A percentile compares a stretch with the other conserved stretches of the same genome.
These are phyloP conservation scores for Ciona savignyi DNA, from an alignment of 23 tunicate species.

Conservation along the genomic window DNA sequence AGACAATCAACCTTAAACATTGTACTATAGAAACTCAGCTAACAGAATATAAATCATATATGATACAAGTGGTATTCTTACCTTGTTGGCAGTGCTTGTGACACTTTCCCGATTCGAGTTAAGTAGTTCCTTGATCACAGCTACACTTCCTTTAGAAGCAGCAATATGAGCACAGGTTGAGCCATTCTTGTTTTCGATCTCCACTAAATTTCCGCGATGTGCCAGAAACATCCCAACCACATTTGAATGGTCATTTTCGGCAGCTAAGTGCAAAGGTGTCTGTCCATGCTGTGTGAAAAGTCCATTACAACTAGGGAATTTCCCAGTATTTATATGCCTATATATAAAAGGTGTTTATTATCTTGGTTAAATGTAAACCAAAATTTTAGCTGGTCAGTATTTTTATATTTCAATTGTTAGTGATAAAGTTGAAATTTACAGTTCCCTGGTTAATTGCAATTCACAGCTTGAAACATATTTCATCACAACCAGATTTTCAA, in stretches of 20 bases:
- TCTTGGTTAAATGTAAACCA: too few species aligned
- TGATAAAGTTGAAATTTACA: too few species aligned
- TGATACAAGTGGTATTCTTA: conserved; percentile 3
- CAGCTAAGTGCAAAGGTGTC: conserved; percentile 86
- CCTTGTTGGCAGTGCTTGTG: conserved; percentile 48
- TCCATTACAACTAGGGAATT: not conserved
- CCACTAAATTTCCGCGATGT: conserved; percentile 56
- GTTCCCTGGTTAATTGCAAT: too few species aligned
- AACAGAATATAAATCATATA: not conserved
- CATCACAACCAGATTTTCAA: too few species aligned
- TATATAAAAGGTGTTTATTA: too few species aligned
- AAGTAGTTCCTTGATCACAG: conserved; percentile 63
- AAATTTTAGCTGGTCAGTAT: not conserved
- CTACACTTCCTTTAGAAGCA: conserved; percentile 85
- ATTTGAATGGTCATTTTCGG: conserved; percentile 89
- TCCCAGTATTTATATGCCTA: too few species aligned
- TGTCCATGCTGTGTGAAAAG: conserved; percentile 57
- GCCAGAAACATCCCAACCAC: conserved; percentile 75
- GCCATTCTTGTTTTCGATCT: conserved; percentile 74
- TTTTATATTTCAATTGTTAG: not conserved
- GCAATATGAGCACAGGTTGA: conserved; percentile 95
- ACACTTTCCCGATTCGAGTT: conserved; percentile 66
- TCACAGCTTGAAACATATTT: too few species aligned
- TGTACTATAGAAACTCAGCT: too few species aligned
- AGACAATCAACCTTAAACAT: too few species aligned